Conservation (phyloP, 37 sponge, comb jelly and placozoan species). For the Beroe forskalii region DNA sequence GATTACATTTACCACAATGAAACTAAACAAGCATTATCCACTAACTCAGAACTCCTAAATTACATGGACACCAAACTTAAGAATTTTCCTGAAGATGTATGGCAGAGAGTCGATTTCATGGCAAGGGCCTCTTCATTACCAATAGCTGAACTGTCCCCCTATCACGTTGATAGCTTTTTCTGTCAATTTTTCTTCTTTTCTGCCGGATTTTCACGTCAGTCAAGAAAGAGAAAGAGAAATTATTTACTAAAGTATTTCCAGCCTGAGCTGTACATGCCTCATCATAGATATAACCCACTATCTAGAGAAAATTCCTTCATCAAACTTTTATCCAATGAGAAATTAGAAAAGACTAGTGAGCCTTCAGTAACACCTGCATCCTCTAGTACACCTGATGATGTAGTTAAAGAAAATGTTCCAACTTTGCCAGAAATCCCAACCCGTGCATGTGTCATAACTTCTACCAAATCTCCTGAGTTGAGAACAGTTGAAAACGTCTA, state of each 20-base stretch:
- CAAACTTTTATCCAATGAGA: background rate
- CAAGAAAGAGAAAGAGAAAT: slow-evolving; percentile 3
- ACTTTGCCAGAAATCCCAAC: slow-evolving; percentile 5
- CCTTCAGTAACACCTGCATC: background rate
- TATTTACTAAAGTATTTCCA: background rate
- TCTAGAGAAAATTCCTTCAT: background rate
- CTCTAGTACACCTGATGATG: background rate
- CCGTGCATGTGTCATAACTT: slow-evolving; percentile 1
- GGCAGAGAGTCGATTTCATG: background rate
- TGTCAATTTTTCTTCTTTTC: slow-evolving; percentile 19
- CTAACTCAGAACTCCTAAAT: slow-evolving; percentile 31
- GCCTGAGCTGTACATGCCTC: slow-evolving; percentile 47
- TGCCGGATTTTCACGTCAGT: background rate
- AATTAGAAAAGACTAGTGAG: background rate
- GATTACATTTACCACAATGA: slow-evolving; percentile 13
- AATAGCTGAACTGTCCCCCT: background rate
- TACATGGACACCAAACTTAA: background rate
- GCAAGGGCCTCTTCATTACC: background rate
- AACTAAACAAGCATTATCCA: background rate
- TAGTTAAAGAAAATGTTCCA: background rate
- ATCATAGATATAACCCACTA: background rate
- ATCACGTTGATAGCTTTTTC: slow-evolving; percentile 28
- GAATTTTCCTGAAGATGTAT: background rate
- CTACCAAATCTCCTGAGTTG: slow-evolving; percentile 20
- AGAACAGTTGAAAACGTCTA: slow-evolving; percentile 52